These are phyloP conservation scores for Pycnomerus fuliginosus DNA, from an alignment of 2,888 invertebrate genomes.

Conservation along the genomic window DNA sequence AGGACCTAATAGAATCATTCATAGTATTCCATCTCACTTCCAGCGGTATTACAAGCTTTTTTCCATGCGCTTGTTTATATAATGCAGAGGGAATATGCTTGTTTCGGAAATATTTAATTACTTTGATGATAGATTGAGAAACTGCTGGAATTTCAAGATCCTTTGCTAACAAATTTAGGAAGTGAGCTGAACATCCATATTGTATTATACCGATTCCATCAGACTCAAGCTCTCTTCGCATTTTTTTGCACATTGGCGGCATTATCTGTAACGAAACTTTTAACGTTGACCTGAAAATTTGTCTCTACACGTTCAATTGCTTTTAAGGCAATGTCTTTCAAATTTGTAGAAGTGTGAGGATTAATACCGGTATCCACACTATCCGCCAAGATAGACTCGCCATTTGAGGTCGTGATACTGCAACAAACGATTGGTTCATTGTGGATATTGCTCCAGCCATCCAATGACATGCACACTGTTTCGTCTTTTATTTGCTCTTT, in stretches of 20 bases:
- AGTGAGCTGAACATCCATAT: conserved; percentile 1
- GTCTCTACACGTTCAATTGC: background rate
- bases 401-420: background rate
- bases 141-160: conserved; percentile 21
- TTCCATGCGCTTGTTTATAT: conserved; percentile 21
- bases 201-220: background rate
- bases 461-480: conserved; percentile 3
- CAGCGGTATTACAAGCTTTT: conserved; percentile 28
- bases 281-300: background rate
- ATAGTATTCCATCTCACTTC: background rate
- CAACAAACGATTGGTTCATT: conserved; percentile 3
- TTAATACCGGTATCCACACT: background rate
- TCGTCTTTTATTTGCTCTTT: background rate
- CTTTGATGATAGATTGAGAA: conserved; percentile 14
- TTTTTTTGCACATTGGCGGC: background rate
- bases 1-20: background rate
- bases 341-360: background rate
- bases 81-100: conserved; percentile 19
- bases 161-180: conserved; percentile 20
- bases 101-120: conserved; percentile 23
- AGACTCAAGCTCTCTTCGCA: no score
- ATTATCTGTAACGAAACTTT: conserved; percentile 1
- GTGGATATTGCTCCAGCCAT: conserved; percentile 6
- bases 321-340: background rate
- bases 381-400: conserved; percentile 1